phyloP scores from a whole-genome alignment of 1,140 invertebrate species.

The Heliconius congener region DNA sequence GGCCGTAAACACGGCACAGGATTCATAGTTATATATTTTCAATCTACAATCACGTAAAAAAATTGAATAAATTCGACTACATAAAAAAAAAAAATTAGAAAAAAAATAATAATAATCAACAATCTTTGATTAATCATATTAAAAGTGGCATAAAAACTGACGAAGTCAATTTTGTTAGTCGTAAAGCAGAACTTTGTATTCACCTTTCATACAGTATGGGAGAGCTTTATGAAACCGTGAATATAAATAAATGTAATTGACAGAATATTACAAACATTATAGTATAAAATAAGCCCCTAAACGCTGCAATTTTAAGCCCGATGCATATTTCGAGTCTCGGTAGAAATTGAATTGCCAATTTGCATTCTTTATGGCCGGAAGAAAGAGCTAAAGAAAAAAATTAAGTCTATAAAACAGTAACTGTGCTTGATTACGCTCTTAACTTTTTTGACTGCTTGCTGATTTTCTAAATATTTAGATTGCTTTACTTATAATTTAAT shows the following conservation, averaged over 20 bases:
- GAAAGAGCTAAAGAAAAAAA: constrained; percentile 40
- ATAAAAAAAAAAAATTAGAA: no score
- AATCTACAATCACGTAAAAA: no score
- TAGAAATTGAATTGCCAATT: constrained; percentile 54
- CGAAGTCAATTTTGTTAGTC: not conserved
- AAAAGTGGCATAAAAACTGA: not conserved
- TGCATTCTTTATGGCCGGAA: constrained; percentile 51
- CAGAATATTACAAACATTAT: constrained; percentile 23
- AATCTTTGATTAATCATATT: not conserved
- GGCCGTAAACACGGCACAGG: no score
- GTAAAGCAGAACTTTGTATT: constrained; percentile 9
- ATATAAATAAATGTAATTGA: constrained; percentile 19
- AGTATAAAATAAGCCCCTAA: constrained; percentile 34
- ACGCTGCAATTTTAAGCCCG: constrained; percentile 47
- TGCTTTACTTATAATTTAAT: not conserved
- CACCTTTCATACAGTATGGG: constrained; percentile 12
- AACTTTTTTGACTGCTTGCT: not conserved
- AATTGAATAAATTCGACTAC: no score
- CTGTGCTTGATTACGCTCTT: constrained; percentile 15
- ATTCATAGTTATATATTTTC: no score
- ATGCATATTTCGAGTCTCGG: constrained; percentile 53
- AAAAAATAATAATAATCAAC: no score
- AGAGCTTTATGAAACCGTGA: constrained; percentile 9
- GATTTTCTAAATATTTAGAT: not conserved
- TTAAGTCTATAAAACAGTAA: constrained; percentile 25